These are phyloP conservation scores for Ophion ellenae DNA, from an alignment of 2,888 invertebrate genomes.

Conservation along the genomic window DNA sequence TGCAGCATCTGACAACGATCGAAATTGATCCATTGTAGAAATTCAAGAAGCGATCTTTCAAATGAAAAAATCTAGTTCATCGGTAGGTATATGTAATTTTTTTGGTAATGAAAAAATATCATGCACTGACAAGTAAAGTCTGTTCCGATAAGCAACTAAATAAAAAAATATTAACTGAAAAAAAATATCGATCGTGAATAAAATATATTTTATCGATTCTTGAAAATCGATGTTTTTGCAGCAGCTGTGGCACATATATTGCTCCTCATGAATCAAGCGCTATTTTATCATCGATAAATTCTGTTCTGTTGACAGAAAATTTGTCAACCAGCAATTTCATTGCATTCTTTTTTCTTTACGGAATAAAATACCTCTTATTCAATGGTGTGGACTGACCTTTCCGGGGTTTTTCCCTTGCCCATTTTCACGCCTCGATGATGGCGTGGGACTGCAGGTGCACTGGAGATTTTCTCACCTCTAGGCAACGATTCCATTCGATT, in stretches of 20 bases:
- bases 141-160: neutral
- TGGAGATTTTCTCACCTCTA: conserved; percentile 39
- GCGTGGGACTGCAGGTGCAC: conserved; percentile 28
- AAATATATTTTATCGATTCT: too few relatives aligned
- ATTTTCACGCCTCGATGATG: conserved; percentile 37
- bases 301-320: too few relatives aligned
- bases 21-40: conserved; percentile 1
- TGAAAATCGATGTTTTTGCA: too few relatives aligned
- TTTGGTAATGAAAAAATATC: neutral
- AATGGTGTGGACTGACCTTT: conserved; percentile 29
- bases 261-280: too few relatives aligned
- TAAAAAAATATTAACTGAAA: neutral
- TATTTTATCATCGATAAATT: too few relatives aligned
- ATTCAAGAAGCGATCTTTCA: neutral
- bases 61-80: neutral
- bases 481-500: conserved; percentile 22
- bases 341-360: neutral
- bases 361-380: neutral
- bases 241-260: too few relatives aligned
- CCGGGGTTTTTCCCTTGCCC: conserved; percentile 2
- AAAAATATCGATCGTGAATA: neutral
- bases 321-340: neutral
- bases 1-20: conserved; percentile 43
- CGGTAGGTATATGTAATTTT: neutral
- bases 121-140: neutral